Evolutionary conservation across 2,113 vertebrate species (phyloP).

Genomic region (Pelodiscus sinensis): DNA sequence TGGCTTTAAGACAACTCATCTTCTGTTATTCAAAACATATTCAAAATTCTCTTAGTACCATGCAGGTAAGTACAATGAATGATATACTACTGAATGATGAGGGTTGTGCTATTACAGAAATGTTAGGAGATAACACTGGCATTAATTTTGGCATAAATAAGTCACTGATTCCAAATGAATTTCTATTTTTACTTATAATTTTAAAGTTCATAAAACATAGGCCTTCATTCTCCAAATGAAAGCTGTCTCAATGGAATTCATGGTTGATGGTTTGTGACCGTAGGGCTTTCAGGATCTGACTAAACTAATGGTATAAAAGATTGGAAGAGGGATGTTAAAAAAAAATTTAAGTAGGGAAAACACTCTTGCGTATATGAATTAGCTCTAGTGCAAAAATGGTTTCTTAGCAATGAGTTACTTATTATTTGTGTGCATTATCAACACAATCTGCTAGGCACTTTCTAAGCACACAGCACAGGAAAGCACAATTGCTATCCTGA

Average conservation of each 20-base stretch:
- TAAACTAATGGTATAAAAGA: neutral
- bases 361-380: neutral
- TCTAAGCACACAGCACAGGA: neutral
- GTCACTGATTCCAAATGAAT: neutral
- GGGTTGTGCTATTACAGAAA: neutral
- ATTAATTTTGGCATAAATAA: neutral
- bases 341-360: neutral
- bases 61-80: neutral
- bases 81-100: neutral
- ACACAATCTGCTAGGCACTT: neutral
- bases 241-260: neutral
- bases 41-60: neutral
- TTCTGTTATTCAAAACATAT: neutral
- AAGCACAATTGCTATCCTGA: constrained; percentile 61
- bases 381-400: neutral
- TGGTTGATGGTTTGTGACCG: neutral
- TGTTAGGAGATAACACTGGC: neutral
- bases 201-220: neutral
- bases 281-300: neutral
- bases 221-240: neutral
- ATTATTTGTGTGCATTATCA: neutral
- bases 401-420: constrained; percentile 14
- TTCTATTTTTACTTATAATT: neutral
- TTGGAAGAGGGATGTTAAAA: too few relatives aligned
- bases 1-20: neutral